Percentiles rank a stretch among this genome's conserved stretches.
Evolutionary conservation across 2,113 vertebrate species (phyloP).

Genomic region (Neolamprologus cancellatus): DNA sequence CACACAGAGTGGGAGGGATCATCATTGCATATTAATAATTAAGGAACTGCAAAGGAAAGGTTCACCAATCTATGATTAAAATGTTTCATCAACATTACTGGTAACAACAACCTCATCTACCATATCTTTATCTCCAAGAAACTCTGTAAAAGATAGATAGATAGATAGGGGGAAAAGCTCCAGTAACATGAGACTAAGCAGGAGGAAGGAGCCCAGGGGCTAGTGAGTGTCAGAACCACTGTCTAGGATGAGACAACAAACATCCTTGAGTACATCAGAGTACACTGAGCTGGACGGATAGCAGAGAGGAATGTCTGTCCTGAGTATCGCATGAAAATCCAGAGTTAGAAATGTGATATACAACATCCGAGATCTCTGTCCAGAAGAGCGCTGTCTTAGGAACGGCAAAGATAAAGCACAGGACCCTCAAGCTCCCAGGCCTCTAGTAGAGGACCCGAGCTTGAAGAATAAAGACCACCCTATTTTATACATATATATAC

Average conservation of each 20-base stretch:
- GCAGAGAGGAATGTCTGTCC: background rate
- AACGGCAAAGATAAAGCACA: background rate
- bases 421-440: background rate
- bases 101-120: background rate
- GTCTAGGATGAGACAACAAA: background rate
- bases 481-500: background rate
- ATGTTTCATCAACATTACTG: background rate
- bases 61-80: background rate
- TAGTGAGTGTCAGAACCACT: background rate
- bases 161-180: rapidly evolving
- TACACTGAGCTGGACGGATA: background rate
- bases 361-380: background rate
- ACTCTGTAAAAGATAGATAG: background rate
- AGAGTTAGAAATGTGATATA: background rate
- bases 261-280: background rate
- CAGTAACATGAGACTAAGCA: background rate
- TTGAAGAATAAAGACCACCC: background rate
- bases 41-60: background rate
- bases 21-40: background rate
- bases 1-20: background rate
- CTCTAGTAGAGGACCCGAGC: background rate
- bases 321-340: background rate
- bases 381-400: background rate
- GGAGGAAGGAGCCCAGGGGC: background rate
- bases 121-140: background rate